A percentile compares a stretch with the other conserved stretches of the same genome.
Conservation (phyloP, 1,140 invertebrate genomes). For the Anastrepha ludens region DNA sequence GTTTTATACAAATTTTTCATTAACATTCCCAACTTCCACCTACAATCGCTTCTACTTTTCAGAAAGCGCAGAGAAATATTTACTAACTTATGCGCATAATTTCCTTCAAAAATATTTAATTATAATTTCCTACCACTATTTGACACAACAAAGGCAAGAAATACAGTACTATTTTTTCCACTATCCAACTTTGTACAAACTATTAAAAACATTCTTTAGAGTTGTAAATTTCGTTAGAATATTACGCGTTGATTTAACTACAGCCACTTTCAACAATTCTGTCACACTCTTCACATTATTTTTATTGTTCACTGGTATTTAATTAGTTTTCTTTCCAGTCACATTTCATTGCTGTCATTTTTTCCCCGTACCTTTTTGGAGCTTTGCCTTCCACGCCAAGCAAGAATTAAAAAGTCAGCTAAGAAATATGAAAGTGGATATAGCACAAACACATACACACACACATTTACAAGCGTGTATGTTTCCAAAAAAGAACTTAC, state of each 20-base stretch:
- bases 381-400: background rate
- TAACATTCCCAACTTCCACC: no score
- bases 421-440: constrained; percentile 35
- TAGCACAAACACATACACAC: background rate
- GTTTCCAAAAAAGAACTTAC: background rate
- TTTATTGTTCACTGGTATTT: constrained; percentile 36
- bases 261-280: background rate
- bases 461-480: no score
- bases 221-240: background rate
- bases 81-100: background rate
- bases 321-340: constrained; percentile 41
- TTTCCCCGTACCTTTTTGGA: background rate
- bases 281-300: background rate
- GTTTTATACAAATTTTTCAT: no score
- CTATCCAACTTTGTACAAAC: background rate
- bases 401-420: constrained; percentile 44
- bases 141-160: background rate
- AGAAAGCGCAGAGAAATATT: background rate
- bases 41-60: no score
- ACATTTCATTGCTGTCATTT: background rate
- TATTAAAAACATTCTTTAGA: background rate
- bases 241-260: background rate
- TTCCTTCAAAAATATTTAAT: background rate
- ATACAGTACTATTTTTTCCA: background rate
- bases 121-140: background rate